These are phyloP conservation scores for Temnopleurus reevesii DNA, from an alignment of 53 echinoderm and acorn worm species.

Conservation along the genomic window DNA sequence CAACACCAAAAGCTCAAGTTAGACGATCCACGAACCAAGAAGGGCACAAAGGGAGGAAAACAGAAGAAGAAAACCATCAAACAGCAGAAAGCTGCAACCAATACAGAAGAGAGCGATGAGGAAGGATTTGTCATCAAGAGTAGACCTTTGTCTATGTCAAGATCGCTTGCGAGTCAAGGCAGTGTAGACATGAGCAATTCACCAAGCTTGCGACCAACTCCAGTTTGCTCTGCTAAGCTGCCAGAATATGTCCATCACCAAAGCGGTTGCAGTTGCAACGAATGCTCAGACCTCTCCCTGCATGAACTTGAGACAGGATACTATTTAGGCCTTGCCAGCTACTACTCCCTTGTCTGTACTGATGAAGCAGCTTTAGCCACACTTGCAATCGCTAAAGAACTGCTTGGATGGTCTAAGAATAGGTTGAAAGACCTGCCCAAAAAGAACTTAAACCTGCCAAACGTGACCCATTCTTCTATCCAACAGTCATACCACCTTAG, in stretches of 20 bases:
- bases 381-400: not conserved
- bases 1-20: not conserved
- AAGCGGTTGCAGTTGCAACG: conserved; percentile 54
- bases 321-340: conserved; percentile 10
- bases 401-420: conserved; percentile 33
- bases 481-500: not conserved
- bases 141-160: conserved; percentile 66
- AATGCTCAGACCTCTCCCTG: conserved; percentile 65
- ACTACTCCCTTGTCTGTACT: not conserved
- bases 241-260: conserved; percentile 66
- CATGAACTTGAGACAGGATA: conserved; percentile 53
- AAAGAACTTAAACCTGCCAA: not conserved
- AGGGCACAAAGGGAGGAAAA: not conserved
- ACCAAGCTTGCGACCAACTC: conserved; percentile 61
- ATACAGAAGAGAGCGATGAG: conserved; percentile 70
- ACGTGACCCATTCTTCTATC: not conserved
- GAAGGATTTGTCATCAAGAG: conserved; percentile 80
- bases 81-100: not conserved
- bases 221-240: conserved; percentile 17
- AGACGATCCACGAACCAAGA: not conserved
- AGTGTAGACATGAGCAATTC: conserved; percentile 63
- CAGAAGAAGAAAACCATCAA: conserved; percentile 29
- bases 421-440: not conserved
- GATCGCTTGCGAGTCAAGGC: conserved; percentile 22
- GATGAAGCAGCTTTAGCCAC: not conserved